These are phyloP conservation scores for Tipula vernalis DNA, from an alignment of 2,888 invertebrate genomes.

Conservation along the genomic window DNA sequence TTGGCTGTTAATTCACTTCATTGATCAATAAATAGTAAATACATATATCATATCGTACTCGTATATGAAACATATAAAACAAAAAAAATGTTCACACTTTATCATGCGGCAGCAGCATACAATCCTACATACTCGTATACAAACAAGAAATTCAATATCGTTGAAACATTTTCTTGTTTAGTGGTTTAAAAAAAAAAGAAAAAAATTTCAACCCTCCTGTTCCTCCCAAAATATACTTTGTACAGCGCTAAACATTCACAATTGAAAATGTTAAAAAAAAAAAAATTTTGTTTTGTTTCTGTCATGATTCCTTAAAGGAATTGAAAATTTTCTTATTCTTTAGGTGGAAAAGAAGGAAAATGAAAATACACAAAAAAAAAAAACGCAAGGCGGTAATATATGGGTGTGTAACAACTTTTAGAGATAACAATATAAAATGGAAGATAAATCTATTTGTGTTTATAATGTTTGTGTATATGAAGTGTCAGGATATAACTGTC, in stretches of 20 bases:
- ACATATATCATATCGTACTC: not conserved
- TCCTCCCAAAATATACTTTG: not conserved
- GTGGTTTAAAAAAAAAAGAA: not conserved
- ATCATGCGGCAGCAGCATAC: not conserved
- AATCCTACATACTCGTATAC: not conserved
- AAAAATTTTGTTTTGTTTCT: not conserved
- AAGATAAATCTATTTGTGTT: not conserved
- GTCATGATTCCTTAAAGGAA: not conserved
- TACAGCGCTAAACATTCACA: not conserved
- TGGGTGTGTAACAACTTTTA: not conserved
- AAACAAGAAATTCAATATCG: not conserved
- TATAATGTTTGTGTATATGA: not conserved
- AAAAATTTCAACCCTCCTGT: not conserved
- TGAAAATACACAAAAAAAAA: not conserved
- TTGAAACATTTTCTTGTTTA: not conserved
- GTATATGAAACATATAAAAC: not conserved
- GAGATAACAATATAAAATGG: not conserved
- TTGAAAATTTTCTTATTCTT: not conserved
- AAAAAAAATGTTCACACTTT: not conserved
- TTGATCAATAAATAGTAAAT: not conserved
- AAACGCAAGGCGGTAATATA: not conserved
- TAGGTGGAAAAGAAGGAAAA: not conserved
- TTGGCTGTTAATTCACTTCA: not conserved
- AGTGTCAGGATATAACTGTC: not conserved
- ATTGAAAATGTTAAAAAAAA: not conserved